Percentiles rank a stretch among this genome's conserved stretches.
Evolutionary conservation across 2,113 vertebrate genomes (phyloP).

Genomic region (Cinclus mexicanus): DNA sequence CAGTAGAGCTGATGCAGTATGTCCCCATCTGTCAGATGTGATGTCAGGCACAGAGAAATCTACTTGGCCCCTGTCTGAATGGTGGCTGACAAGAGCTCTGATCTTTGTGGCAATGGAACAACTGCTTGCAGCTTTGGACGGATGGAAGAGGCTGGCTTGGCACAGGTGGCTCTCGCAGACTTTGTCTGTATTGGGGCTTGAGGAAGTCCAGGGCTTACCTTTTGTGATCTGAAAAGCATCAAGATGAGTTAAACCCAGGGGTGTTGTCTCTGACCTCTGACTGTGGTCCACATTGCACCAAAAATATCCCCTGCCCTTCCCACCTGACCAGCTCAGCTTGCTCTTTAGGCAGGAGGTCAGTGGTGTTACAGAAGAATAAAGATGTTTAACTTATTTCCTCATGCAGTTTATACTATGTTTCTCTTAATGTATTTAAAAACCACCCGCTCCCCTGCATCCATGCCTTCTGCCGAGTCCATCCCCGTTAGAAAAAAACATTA

Average conservation of each 20-base stretch:
- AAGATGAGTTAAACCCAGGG: not conserved
- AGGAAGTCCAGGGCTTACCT: not conserved
- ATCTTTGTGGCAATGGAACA: not conserved
- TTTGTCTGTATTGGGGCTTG: not conserved
- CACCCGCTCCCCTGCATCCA: not conserved
- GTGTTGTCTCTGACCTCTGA: not conserved
- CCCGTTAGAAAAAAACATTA: not conserved
- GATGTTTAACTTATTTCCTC: not conserved
- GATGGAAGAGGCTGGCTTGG: not conserved
- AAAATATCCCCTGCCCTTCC: not conserved
- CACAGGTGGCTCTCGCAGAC: not conserved
- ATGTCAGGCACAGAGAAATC: not conserved
- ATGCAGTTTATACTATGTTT: not conserved
- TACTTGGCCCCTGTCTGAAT: conserved; percentile 22
- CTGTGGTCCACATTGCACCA: not conserved
- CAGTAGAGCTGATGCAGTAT: not conserved
- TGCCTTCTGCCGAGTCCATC: not conserved
- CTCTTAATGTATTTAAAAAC: not conserved
- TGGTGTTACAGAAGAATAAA: not conserved
- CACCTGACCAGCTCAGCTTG: not conserved
- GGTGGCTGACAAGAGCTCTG: conserved; percentile 16
- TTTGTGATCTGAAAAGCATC: not conserved
- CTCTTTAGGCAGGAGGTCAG: not conserved
- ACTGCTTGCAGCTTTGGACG: not conserved
- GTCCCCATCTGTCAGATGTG: not conserved